Evolutionary conservation across 1,140 invertebrate species (phyloP).

Genomic region (Hyles euphorbiae): DNA sequence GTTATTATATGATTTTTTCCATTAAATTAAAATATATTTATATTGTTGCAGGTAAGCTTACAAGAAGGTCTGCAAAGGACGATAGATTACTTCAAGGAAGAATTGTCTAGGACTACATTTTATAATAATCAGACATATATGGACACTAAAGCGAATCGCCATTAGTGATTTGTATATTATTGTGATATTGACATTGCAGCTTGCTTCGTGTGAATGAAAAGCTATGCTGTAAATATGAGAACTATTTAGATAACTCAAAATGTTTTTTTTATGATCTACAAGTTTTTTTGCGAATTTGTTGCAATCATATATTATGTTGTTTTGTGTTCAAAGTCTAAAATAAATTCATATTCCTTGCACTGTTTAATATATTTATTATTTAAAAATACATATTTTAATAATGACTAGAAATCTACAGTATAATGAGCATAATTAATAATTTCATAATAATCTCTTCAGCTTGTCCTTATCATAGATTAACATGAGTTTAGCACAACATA

Average conservation of each 20-base stretch:
- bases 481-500: no score
- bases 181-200: conserved; percentile 56
- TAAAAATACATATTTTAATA: no score
- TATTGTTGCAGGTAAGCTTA: conserved; percentile 81
- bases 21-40: conserved; percentile 13
- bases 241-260: neutral
- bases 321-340: conserved; percentile 9
- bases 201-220: neutral
- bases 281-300: neutral
- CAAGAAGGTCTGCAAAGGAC: conserved; percentile 90
- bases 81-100: conserved; percentile 93
- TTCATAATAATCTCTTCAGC: no score
- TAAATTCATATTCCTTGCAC: conserved; percentile 5
- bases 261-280: conserved; percentile 7
- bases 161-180: conserved; percentile 34
- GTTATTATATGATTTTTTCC: no score
- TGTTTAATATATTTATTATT: conserved; percentile 4
- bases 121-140: conserved; percentile 68
- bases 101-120: conserved; percentile 82
- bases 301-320: conserved; percentile 3
- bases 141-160: conserved; percentile 52
- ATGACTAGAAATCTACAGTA: conserved; percentile 13
- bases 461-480: no score
- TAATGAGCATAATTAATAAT: no score
- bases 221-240: neutral